These are phyloP conservation scores for Amblyjoppa fuscipennis DNA, from an alignment of 2,888 invertebrate genomes.

Conservation along the genomic window DNA sequence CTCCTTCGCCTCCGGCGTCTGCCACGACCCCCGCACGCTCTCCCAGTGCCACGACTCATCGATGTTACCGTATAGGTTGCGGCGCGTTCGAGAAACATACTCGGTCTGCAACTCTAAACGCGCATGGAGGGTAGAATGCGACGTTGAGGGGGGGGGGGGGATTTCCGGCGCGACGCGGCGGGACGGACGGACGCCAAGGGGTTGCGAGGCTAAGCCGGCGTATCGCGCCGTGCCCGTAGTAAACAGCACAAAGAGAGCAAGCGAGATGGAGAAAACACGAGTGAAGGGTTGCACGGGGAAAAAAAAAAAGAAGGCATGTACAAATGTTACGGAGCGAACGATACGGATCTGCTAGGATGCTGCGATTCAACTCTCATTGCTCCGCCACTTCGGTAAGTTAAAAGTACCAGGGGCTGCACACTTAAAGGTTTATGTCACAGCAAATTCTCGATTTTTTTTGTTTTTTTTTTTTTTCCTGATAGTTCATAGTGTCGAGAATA, in stretches of 20 bases:
- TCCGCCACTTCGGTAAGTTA: neutral
- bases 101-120: conserved; percentile 24
- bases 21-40: conserved; percentile 19
- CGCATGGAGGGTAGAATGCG: conserved; percentile 19
- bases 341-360: conserved; percentile 32
- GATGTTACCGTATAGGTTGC: neutral
- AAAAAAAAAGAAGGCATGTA: conserved; percentile 15
- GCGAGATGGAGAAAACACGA: conserved; percentile 36
- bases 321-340: conserved; percentile 39
- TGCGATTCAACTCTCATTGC: conserved; percentile 27
- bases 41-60: conserved; percentile 28
- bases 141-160: conserved; percentile 13
- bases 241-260: conserved; percentile 45
- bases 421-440: too few species aligned
- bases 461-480: too few species aligned
- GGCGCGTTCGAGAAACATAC: conserved; percentile 5
- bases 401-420: too few species aligned
- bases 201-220: conserved; percentile 35
- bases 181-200: conserved; percentile 4
- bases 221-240: conserved; percentile 13
- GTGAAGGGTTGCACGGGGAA: neutral
- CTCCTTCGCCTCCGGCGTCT: conserved; percentile 37
- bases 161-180: conserved; percentile 38
- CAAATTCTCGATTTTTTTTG: too few species aligned
- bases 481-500: too few species aligned